Evolutionary conservation across 2,797 vertebrate species (phyloP).

Genomic region (Arremon aurantiirostris): DNA sequence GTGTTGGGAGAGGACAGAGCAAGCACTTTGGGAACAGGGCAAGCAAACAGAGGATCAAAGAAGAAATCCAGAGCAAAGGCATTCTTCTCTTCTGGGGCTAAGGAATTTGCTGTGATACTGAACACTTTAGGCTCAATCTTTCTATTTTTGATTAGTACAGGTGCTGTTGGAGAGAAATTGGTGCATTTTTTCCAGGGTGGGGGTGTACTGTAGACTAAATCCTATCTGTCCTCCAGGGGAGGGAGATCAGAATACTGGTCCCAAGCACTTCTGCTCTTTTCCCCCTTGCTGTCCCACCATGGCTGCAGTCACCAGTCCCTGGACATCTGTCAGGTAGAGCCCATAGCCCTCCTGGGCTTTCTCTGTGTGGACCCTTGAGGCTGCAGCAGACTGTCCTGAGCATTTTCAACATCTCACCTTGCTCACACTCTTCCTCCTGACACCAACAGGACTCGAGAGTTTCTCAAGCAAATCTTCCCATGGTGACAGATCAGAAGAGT

Average conservation of each 20-base stretch:
- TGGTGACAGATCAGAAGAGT: not conserved
- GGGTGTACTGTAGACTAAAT: not conserved
- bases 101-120: not conserved
- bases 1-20: not conserved
- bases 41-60: not conserved
- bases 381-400: not conserved
- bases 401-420: not conserved
- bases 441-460: not conserved
- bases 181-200: not conserved
- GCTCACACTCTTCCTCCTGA: not conserved
- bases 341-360: too few species aligned
- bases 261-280: not conserved
- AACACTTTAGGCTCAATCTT: not conserved
- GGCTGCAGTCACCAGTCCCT: not conserved
- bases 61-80: not conserved
- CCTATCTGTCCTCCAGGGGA: fast-evolving
- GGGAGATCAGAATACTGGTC: not conserved
- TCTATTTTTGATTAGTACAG: not conserved
- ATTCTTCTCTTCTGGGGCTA: not conserved
- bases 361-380: not conserved
- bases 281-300: not conserved
- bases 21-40: not conserved
- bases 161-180: not conserved
- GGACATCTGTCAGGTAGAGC: not conserved
- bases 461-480: not conserved